phyloP scores from a whole-genome alignment of 2,113 vertebrate genomes.

The Neoarius graeffei region DNA sequence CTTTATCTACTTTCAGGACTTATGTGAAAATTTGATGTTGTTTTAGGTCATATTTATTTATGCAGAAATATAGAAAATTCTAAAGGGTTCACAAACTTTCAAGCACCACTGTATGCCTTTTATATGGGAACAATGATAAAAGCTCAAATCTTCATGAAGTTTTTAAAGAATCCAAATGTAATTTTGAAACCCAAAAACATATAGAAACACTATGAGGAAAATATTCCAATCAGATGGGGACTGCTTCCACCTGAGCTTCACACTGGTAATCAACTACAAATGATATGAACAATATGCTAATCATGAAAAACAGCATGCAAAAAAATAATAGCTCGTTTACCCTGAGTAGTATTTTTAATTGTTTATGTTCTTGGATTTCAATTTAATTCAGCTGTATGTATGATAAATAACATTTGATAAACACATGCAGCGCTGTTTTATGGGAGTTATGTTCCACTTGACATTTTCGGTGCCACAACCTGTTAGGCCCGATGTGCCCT shows the following conservation, averaged over 20 bases:
- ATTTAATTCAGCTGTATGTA: background rate
- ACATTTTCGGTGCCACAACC: background rate
- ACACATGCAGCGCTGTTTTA: background rate
- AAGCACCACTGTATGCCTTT: conserved; percentile 18
- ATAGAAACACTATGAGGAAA: background rate
- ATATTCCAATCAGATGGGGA: background rate
- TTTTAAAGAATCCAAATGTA: background rate
- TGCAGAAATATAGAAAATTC: too few species aligned
- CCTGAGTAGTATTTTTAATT: background rate
- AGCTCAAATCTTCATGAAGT: background rate
- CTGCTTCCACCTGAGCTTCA: background rate
- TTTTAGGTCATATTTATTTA: too few species aligned
- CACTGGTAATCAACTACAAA: background rate
- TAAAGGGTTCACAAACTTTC: too few species aligned
- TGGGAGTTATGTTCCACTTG: background rate
- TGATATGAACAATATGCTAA: background rate
- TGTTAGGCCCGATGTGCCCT: conserved; percentile 17
- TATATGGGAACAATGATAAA: background rate
- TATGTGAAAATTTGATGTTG: too few species aligned
- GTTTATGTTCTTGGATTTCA: background rate
- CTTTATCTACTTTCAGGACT: too few species aligned
- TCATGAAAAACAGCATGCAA: background rate
- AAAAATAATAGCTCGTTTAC: background rate
- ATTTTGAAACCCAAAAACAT: background rate
- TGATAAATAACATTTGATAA: background rate